Conservation (phyloP, 2,797 vertebrate species). For the Melanitta fusca region DNA sequence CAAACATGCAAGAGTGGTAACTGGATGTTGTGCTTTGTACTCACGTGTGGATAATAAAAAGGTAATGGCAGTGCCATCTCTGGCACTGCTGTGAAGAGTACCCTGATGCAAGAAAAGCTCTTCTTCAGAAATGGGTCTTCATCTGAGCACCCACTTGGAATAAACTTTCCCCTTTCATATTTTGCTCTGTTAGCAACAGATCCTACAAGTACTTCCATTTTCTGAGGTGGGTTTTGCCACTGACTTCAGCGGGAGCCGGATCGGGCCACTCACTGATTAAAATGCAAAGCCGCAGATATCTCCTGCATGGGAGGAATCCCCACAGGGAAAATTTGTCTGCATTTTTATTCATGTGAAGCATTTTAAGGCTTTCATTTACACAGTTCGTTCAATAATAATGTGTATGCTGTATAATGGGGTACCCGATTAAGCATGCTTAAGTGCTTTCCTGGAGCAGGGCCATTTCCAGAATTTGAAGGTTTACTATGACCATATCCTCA, state of each 20-base stretch:
- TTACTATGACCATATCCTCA: not conserved
- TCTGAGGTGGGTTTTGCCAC: not conserved
- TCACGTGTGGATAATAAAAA: slow-evolving; percentile 7
- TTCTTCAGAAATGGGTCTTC: not conserved
- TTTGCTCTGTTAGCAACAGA: not conserved
- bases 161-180: not conserved
- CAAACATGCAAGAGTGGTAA: slow-evolving; percentile 24
- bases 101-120: not conserved
- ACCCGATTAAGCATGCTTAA: slow-evolving; percentile 63
- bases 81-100: not conserved
- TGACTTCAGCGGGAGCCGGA: not conserved
- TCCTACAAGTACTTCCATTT: not conserved
- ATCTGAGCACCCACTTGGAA: not conserved
- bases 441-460: slow-evolving; percentile 62
- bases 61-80: not conserved
- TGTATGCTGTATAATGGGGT: slow-evolving; percentile 47
- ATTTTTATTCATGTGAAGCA: slow-evolving; percentile 63
- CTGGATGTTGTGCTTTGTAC: not conserved
- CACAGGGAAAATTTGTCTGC: slow-evolving; percentile 59
- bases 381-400: slow-evolving; percentile 52
- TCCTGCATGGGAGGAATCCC: slow-evolving; percentile 60
- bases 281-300: slow-evolving; percentile 56
- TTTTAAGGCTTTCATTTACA: slow-evolving; percentile 65
- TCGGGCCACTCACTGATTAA: not conserved
- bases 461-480: slow-evolving; percentile 57